These are phyloP conservation scores for Eilema griseolum DNA, from an alignment of 2,888 invertebrate species.

Conservation along the genomic window DNA sequence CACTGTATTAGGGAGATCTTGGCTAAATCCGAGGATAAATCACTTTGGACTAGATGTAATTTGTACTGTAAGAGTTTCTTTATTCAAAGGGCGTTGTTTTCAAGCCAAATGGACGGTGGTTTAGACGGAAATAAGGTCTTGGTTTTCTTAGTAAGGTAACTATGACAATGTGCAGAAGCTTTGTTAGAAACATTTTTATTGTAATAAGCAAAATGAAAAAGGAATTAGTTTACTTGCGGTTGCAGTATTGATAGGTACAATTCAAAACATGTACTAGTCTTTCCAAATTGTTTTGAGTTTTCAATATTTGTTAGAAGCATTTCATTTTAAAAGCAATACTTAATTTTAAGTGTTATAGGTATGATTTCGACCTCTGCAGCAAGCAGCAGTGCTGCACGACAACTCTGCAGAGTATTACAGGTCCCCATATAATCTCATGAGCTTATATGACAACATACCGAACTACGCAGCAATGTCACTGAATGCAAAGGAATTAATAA, in stretches of 20 bases:
- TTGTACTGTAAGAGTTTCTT: constrained; percentile 40
- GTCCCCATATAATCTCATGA: too few species aligned
- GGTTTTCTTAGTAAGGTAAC: constrained; percentile 9
- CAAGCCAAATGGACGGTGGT: constrained; percentile 18
- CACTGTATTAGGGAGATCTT: constrained; percentile 34
- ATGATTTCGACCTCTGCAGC: too few species aligned
- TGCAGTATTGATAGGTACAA: background rate
- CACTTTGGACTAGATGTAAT: constrained; percentile 42
- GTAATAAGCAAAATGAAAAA: constrained; percentile 4
- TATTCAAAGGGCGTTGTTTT: constrained; percentile 26
- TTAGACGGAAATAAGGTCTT: constrained; percentile 8
- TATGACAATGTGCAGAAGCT: background rate
- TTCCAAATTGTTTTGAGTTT: too few species aligned
- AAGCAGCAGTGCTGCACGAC: too few species aligned
- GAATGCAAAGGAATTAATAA: too few species aligned
- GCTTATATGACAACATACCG: too few species aligned
- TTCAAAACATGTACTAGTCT: too few species aligned
- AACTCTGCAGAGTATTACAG: too few species aligned
- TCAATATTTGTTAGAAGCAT: too few species aligned
- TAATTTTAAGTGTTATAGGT: too few species aligned
- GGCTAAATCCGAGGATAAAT: constrained; percentile 31
- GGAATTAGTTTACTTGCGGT: background rate
- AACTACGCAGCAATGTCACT: too few species aligned
- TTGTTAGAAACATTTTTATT: background rate
- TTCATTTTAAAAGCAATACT: too few species aligned